These are phyloP conservation scores for Arge pagana DNA, from an alignment of 2,888 invertebrate genomes.

Conservation along the genomic window DNA sequence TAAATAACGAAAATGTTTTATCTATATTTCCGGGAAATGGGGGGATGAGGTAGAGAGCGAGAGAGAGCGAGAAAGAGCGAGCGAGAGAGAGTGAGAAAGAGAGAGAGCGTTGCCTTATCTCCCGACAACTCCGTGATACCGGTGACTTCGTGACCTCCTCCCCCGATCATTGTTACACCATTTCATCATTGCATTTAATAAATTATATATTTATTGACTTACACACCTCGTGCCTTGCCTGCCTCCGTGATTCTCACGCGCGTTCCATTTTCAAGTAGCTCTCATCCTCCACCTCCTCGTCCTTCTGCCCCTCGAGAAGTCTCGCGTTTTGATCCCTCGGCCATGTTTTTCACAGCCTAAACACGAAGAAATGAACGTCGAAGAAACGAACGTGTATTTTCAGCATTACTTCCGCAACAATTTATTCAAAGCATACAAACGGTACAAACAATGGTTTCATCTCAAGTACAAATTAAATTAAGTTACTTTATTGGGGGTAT, in stretches of 20 bases:
- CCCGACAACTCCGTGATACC: conserved; percentile 32
- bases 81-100: too few relatives aligned
- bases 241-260: background rate
- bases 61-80: too few relatives aligned
- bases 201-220: conserved; percentile 59
- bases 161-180: conserved; percentile 55
- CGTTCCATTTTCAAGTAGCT: too few relatives aligned
- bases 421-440: conserved; percentile 59
- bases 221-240: conserved; percentile 29
- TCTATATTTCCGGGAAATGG: conserved; percentile 57
- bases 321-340: too few relatives aligned
- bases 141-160: conserved; percentile 25
- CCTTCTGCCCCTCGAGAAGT: too few relatives aligned
- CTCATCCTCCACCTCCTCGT: too few relatives aligned
- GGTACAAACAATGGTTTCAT: conserved; percentile 55
- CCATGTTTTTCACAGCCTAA: too few relatives aligned
- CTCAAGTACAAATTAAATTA: conserved; percentile 54
- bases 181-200: conserved; percentile 60
- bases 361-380: too few relatives aligned
- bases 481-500: conserved; percentile 26
- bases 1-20: conserved; percentile 59
- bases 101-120: too few relatives aligned
- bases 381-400: too few relatives aligned
- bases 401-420: conserved; percentile 48
- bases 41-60: too few relatives aligned